Base-by-base conservation (phyloP, 2,113 vertebrate species). In the Seriola dumerili region DNA sequence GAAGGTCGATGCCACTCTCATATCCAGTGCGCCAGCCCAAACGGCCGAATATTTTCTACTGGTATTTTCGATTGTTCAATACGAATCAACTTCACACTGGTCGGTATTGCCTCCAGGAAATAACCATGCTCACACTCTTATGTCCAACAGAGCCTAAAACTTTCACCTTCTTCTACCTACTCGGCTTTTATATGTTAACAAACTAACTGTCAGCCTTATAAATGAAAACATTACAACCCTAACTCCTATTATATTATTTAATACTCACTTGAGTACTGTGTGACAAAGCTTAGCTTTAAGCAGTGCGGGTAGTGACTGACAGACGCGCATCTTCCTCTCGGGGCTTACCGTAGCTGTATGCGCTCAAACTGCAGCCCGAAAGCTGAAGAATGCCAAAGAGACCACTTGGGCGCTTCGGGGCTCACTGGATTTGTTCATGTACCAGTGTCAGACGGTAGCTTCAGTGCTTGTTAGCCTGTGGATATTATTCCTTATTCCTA, bases 1-100 rank as follows among this genome's bases (percentile, higher is more conserved):
- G n/a, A 73, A 58, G 64, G 65, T 72, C 59, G 8, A 75, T 74
- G 55, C 12, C 54, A 32, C 34, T 55, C 64, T 66, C 29, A 25
- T 32, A 25, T 36, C 23, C 32, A 34, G 8, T 29, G n/a, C 38
- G 2, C 3, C 29, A 38, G 63, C 34, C 10, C 34, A n/a, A 46
- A 66, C 8, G 23, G 8, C 23, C 3, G 6, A 66, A 46, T 29
- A 46, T 32, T 29, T 48, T 67, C 21, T 52, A 23, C 10, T 55
- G 54, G 54, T 55, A 23, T 55, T 55, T 55, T 55, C 23, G 21
- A 23, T 23, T 23, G n/a, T 10, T n/a, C 8, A 5, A 12, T 55
- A 12, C 1, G 10, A 23, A 55, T 23, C n/a, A 10, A 55, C 54
- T 11, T 55, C 7, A 23, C 21, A 12, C 54, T 23, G 54, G 54